Conservation (phyloP, 2,888 invertebrate species). For the Heterodera filipjevi region DNA sequence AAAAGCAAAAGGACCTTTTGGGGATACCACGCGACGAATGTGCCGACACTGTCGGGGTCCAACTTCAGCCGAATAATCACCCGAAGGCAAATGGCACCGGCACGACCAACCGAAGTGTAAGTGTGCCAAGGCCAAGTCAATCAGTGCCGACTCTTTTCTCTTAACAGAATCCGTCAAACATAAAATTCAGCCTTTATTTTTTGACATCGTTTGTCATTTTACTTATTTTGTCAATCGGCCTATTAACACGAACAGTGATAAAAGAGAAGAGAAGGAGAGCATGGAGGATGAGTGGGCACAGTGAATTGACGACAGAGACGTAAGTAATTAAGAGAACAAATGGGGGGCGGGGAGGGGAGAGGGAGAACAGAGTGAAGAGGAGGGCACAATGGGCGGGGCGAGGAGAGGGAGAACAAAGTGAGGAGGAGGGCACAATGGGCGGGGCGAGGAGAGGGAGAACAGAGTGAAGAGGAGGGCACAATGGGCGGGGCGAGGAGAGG, state of each 20-base stretch:
- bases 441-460: no score
- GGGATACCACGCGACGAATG: background rate
- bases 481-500: no score
- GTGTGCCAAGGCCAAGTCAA: background rate
- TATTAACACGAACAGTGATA: background rate
- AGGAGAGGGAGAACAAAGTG: no score
- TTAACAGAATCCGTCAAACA: background rate
- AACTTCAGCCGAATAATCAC: constrained; percentile 6
- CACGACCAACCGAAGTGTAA: background rate
- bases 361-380: no score
- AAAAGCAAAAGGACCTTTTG: no score
- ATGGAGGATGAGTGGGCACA: constrained; percentile 43
- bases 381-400: no score
- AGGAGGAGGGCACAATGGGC: no score
- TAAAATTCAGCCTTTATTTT: background rate
- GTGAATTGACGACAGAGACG: constrained; percentile 47
- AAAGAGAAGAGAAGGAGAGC: constrained; percentile 34
- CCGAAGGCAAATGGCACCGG: background rate
- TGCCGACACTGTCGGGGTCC: background rate
- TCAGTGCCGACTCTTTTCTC: background rate
- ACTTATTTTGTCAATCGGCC: constrained; percentile 4
- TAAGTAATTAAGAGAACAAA: constrained; percentile 24
- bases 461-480: no score
- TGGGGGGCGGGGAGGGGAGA: background rate
- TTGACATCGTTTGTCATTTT: constrained; percentile 8